These are phyloP conservation scores for Petrocephalus zakoni DNA, from an alignment of 2,113 vertebrate genomes.

Conservation along the genomic window DNA sequence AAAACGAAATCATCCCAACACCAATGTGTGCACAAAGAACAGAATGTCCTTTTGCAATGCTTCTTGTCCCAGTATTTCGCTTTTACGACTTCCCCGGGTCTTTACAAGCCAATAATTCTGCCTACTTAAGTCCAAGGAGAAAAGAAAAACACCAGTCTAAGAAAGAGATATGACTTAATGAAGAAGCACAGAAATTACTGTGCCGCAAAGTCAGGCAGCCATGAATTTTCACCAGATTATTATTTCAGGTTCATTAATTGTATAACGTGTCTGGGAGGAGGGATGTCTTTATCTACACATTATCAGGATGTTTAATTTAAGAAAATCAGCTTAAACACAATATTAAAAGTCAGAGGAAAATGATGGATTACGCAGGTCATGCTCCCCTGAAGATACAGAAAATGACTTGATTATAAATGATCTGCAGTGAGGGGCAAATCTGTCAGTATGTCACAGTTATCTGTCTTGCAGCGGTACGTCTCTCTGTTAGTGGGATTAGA, in stretches of 20 bases:
- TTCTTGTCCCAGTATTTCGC: background rate
- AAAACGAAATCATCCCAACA: background rate
- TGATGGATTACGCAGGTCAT: background rate
- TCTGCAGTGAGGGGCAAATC: background rate
- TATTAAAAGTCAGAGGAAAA: background rate
- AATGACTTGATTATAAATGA: background rate
- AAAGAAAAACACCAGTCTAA: background rate
- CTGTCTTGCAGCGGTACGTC: background rate
- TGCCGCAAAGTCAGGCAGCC: background rate
- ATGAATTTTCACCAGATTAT: background rate
- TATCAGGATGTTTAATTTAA: background rate
- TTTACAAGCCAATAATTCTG: background rate
- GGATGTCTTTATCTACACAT: background rate
- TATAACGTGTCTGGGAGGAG: background rate
- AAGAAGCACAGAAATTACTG: background rate
- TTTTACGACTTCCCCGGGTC: background rate
- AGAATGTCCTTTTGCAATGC: background rate
- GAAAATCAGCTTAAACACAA: background rate
- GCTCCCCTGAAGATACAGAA: background rate
- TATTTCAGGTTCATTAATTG: background rate
- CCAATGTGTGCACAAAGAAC: background rate
- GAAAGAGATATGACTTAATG: background rate
- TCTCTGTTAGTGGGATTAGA: background rate
- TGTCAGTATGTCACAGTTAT: background rate
- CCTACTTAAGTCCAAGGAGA: background rate